Base-by-base conservation (phyloP, 2,113 vertebrate genomes). In the Opisthocomus hoazin region DNA sequence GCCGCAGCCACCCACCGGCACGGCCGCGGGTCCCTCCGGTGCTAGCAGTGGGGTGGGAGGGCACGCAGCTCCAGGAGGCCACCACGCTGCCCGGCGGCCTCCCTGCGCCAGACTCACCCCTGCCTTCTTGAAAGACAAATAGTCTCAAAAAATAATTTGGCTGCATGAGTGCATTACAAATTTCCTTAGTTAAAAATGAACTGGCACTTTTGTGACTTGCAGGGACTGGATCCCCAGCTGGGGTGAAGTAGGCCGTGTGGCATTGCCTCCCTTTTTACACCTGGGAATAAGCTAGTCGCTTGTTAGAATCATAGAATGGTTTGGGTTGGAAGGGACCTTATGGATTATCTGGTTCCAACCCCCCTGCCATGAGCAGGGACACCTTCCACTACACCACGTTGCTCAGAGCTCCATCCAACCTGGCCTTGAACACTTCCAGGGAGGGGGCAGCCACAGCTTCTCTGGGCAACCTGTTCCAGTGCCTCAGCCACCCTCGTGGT, bases 161-260 rank as follows among this genome's bases (percentile, higher is more conserved):
- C 93, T 81, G 82, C 50, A 43, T 41, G 80, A 63, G 80, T 53
- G 71, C 41, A 23, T 81, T 82, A 69, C 94, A 88, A 91, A 84
- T 93, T 94, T 87, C 93, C 57, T 70, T 73, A 21, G 68, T 94
- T 86, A 93, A 86, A 97, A 95, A 74, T 45, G n/a, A 94, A 93
- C 70, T 6, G 50, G 56, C 13, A 10, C 12, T 74, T 89, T 60
- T 54, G 87, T 83, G 69, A 90, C 77, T 56, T 16, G 48, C 74
- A 64, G 66, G 74, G 86, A 57, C 65, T 80, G 2, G 34, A 86
- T 21, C 50, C 63, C 75, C 68, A 71, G 8, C 34, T 76, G n/a
- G 53, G 58, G 43, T 81, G 66, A 56, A 88, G 91, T 64, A 69
- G 56, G 39, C 57, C 22, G 48, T 46, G 70, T 53, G 75, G 57